Percentiles rank a stretch among this genome's conserved stretches.
phyloP scores from a whole-genome alignment of 2,888 invertebrate genomes.

The Ctenicera cuprea region DNA sequence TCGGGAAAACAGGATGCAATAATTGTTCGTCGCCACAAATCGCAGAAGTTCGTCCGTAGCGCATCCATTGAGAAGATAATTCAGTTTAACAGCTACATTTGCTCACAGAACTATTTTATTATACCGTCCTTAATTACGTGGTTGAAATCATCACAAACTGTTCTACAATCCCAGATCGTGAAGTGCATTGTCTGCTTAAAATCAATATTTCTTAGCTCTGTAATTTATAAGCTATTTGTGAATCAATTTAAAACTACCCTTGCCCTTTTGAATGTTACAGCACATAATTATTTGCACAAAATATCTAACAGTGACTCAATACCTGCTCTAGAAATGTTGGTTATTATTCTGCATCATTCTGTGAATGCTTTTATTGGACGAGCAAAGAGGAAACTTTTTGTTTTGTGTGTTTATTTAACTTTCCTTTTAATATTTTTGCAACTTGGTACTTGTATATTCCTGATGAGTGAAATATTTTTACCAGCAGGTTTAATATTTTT shows the following conservation, averaged over 20 bases:
- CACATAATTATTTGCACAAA: background rate
- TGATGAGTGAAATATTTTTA: slow-evolving; percentile 57
- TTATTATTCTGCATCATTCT: background rate
- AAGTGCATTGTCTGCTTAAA: slow-evolving; percentile 62
- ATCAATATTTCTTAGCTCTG: slow-evolving; percentile 58
- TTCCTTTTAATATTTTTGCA: slow-evolving; percentile 60
- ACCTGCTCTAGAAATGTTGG: slow-evolving; percentile 15
- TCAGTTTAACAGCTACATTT: slow-evolving; percentile 68
- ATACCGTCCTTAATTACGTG: slow-evolving; percentile 66
- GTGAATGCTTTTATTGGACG: background rate
- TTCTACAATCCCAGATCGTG: slow-evolving; percentile 62
- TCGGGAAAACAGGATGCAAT: background rate
- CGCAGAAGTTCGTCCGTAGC: slow-evolving; percentile 62
- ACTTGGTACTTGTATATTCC: slow-evolving; percentile 60
- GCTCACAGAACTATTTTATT: slow-evolving; percentile 67
- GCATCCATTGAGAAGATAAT: slow-evolving; percentile 67
- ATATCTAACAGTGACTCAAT: slow-evolving; percentile 9
- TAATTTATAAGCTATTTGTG: slow-evolving; percentile 58
- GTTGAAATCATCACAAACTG: slow-evolving; percentile 65
- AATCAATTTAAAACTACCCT: background rate
- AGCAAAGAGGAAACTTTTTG: slow-evolving; percentile 44
- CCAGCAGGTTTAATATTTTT: slow-evolving; percentile 64
- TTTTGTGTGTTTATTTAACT: slow-evolving; percentile 59
- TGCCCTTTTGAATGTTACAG: background rate
- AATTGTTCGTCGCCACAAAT: slow-evolving; percentile 54